These are phyloP conservation scores for Phlogophora meticulosa DNA, from an alignment of 2,888 invertebrate genomes.

Conservation along the genomic window DNA sequence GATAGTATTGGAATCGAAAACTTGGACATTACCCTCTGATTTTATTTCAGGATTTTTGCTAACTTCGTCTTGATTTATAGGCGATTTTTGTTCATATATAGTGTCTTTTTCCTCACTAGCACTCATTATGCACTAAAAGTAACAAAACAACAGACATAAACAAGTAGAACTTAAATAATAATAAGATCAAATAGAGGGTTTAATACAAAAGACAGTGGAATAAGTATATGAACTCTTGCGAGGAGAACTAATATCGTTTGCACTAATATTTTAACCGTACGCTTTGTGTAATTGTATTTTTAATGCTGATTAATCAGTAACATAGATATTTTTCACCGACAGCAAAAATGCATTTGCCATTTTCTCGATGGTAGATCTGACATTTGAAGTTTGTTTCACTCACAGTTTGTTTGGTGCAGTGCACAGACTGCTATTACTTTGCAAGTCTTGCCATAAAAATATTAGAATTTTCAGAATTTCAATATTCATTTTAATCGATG, in stretches of 20 bases:
- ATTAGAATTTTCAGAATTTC: no score
- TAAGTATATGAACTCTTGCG: neutral
- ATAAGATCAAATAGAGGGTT: neutral
- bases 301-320: neutral
- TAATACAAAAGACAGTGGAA: neutral
- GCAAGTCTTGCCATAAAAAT: slow-evolving; percentile 2
- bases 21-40: slow-evolving; percentile 2
- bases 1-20: neutral
- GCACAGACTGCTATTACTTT: slow-evolving; percentile 11
- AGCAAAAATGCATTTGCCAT: slow-evolving; percentile 46
- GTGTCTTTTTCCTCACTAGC: slow-evolving; percentile 23
- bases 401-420: no score
- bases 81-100: slow-evolving; percentile 18
- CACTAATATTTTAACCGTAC: neutral
- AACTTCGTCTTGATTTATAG: neutral
- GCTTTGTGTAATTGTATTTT: neutral
- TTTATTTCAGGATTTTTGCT: neutral
- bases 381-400: slow-evolving; percentile 19
- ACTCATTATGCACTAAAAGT: slow-evolving; percentile 46
- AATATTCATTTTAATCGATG: neutral
- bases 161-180: neutral
- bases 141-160: slow-evolving; percentile 6
- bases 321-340: slow-evolving; percentile 28
- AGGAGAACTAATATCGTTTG: neutral
- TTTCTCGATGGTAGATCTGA: slow-evolving; percentile 32